Evolutionary conservation across 2,888 invertebrate genomes (phyloP), one percentile per base, ranked within the genome.

Genomic region (Caenorhabditis sulstoni): DNA sequence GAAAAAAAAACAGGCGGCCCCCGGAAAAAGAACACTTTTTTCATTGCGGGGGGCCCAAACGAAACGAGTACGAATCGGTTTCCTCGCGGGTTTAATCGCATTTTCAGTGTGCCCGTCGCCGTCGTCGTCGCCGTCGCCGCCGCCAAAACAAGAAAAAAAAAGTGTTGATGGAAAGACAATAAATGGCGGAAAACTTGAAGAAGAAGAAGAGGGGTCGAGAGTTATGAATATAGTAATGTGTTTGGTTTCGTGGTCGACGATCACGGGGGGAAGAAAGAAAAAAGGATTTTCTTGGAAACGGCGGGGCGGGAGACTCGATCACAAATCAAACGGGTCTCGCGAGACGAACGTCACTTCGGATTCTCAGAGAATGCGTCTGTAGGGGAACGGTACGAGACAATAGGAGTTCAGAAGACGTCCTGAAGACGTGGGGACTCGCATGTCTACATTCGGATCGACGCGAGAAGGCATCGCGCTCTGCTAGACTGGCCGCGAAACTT

Each of bases 211-310:
- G 22, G 49, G 49, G 11, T 22, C 16, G 16, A 29, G 29, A 29
- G 45, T 16, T 57, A 57, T 57, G 66, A 66, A 66, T 66, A 66
- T 47, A 66, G 37, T 66, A 66, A 66, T 66, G 57, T 47, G 47
- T 29, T 3, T 29, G 57, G 57, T 66, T 57, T 7, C 29, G 29
- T 29, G 29, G 29, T 29, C 29, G 29, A 49, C 14, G 49, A 22
- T 49, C 49, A 3, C 47, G 47, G 14, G 44, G 11, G 44, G 44
- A 44, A 44, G 3, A 16, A n/a, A 47, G 47, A 47, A n/a, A 16
- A 3, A 2, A 16, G 16, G 16, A 12, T 22, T 39, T 39, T 37
- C 20, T n/a, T n/a, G 9, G 41, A 14, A 23, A 41, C 14, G n/a
- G n/a, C n/a, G n/a, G n/a, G n/a, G n/a, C 14, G 11, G 11, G 14